Conservation (phyloP, 2,888 invertebrate species). For the Himalopsyche kuldschensis region DNA sequence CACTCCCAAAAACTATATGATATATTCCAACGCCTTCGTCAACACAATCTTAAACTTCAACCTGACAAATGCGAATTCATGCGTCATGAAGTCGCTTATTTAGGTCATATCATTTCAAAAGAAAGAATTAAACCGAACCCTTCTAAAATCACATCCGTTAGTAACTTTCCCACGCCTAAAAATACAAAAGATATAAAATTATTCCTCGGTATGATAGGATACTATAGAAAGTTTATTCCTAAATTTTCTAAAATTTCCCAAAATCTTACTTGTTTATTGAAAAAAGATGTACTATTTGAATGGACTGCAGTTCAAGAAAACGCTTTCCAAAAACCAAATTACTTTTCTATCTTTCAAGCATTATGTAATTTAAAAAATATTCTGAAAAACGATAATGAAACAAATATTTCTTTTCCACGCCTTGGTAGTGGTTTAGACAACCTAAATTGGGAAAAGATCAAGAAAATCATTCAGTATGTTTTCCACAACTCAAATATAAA, state of each 20-base stretch:
- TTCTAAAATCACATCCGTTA: slow-evolving; percentile 35
- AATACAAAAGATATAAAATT: slow-evolving; percentile 38
- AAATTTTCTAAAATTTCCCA: slow-evolving; percentile 40
- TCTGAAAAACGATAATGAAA: no score
- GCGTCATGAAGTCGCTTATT: slow-evolving; percentile 38
- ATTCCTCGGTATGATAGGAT: slow-evolving; percentile 43
- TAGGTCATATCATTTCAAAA: slow-evolving; percentile 38
- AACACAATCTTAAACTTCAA: slow-evolving; percentile 39
- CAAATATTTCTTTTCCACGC: no score
- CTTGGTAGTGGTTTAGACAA: no score
- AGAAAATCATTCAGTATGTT: background rate
- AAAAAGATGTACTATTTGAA: slow-evolving; percentile 35
- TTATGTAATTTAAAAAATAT: no score
- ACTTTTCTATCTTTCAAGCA: no score
- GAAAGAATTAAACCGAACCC: slow-evolving; percentile 40
- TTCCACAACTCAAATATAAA: no score
- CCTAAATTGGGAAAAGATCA: no score
- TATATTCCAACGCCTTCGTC: slow-evolving; percentile 36
- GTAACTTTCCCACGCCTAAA: slow-evolving; percentile 37
- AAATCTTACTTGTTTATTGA: slow-evolving; percentile 40
- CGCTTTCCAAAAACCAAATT: slow-evolving; percentile 13
- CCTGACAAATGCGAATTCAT: slow-evolving; percentile 42
- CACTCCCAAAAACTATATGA: slow-evolving; percentile 35
- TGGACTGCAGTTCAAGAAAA: no score
- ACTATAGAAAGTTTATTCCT: slow-evolving; percentile 42